Evolutionary conservation across 2,888 invertebrate genomes (phyloP), one percentile per base, ranked within the genome.

Genomic region (Tetranychus truncatus): DNA sequence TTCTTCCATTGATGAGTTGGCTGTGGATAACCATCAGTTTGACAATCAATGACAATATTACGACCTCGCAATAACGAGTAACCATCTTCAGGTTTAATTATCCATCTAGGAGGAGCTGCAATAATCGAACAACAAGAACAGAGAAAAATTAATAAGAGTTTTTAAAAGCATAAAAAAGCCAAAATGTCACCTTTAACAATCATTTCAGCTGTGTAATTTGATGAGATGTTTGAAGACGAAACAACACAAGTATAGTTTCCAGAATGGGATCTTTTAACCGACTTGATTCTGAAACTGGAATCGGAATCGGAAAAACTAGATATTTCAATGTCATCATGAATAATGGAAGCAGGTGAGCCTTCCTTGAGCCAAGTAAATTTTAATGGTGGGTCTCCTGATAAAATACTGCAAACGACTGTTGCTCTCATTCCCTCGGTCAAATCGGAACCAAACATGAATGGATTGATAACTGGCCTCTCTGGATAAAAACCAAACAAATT

Each of bases 51-150:
- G 83, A 91, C 89, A 80, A 92, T 92, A 84, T 92, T 91, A 80
- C 92, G 92, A 79, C 93, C 92, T 85, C 93, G 92, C 79, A 93
- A 92, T 20, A 69, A 15, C 6, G 69, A 69, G 24, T 69, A 21
- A 85, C 93, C 93, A 83, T 94, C 93, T 81, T 92, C 92, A 75
- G 94, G 94, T 84, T 93, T 92, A 81, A 93, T 86, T 84, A 92
- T 93, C 94, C 94, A 94, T 84, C 93, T 91, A 78, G 94, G 94
- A 81, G 94, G 94, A 81, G 94, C 94, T 94, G 79, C 5, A 55
- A 55, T 3, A 55, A 69, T 69, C 66, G 80, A 81, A 6, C 5
- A 9, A 69, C 21, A 69, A 55, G 55, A 55, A 7, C 7, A 20
- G 1, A n/a, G 5, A 9, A 21, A 21, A 69, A 24, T 69, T 21